Conservation (phyloP, 2,113 vertebrate species). For the Chrysemys picta region DNA sequence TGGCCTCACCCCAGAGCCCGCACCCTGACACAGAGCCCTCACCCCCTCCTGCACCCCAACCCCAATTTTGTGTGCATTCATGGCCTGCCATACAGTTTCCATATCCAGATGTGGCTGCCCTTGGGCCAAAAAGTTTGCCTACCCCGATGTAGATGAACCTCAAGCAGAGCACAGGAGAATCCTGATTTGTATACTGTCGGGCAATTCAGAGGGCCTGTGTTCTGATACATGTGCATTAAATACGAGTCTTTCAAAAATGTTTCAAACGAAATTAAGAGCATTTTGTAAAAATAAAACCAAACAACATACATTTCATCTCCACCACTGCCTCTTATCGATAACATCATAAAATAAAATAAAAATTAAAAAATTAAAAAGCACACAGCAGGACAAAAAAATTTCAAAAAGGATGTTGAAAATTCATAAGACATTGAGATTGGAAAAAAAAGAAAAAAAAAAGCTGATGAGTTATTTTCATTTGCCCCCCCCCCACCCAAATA, state of each 20-base stretch:
- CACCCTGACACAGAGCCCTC: too few species aligned
- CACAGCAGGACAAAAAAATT: accelerated
- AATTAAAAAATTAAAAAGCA: background rate
- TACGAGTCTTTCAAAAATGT: background rate
- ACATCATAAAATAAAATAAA: background rate
- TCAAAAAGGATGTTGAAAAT: background rate
- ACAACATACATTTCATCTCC: background rate
- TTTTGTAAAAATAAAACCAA: background rate
- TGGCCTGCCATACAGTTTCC: too few species aligned
- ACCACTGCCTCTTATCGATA: background rate
- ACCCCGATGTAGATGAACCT: background rate
- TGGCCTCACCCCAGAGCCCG: too few species aligned
- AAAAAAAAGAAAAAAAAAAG: background rate
- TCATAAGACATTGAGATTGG: background rate
- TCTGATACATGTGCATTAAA: background rate
- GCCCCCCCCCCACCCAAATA: background rate
- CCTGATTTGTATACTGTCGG: background rate
- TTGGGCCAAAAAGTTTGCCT: too few species aligned
- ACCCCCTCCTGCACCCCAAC: too few species aligned
- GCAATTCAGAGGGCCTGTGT: background rate
- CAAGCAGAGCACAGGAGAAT: background rate
- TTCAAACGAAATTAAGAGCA: background rate
- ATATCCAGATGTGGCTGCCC: too few species aligned
- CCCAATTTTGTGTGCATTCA: too few species aligned
- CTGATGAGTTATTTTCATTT: background rate